Conservation (phyloP, 2,113 vertebrate species). For the Suricata suricatta region DNA sequence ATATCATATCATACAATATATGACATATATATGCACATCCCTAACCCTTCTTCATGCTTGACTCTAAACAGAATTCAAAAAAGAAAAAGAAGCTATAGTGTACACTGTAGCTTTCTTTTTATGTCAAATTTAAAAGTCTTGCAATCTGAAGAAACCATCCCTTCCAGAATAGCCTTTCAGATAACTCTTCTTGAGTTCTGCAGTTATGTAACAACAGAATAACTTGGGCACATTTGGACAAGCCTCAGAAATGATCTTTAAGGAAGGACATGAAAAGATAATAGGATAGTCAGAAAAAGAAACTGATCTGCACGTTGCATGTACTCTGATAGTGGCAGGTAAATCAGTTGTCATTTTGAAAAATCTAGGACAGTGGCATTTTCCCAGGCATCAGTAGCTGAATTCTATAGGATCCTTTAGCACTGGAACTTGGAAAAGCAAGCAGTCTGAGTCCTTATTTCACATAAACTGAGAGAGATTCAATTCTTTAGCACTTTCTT, state of each 20-base stretch:
- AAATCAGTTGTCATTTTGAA: neutral
- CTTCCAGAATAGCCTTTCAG: neutral
- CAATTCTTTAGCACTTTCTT: neutral
- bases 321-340: neutral
- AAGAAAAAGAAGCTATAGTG: neutral
- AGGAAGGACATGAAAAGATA: neutral
- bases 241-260: neutral
- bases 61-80: neutral
- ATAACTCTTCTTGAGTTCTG: neutral
- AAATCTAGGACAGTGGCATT: neutral
- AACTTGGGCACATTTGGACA: neutral
- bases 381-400: neutral
- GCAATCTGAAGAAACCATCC: neutral
- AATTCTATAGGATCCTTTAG: neutral
- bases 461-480: slow-evolving; percentile 26
- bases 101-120: neutral
- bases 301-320: neutral
- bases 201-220: neutral
- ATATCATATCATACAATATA: neutral
- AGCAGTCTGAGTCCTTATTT: neutral
- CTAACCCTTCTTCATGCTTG: neutral
- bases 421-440: neutral
- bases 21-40: neutral
- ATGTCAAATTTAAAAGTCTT: neutral
- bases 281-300: neutral